Evolutionary conservation across 2,113 vertebrate species (phyloP), one percentile per base, ranked within the genome.

Genomic region (Silurus asotus): DNA sequence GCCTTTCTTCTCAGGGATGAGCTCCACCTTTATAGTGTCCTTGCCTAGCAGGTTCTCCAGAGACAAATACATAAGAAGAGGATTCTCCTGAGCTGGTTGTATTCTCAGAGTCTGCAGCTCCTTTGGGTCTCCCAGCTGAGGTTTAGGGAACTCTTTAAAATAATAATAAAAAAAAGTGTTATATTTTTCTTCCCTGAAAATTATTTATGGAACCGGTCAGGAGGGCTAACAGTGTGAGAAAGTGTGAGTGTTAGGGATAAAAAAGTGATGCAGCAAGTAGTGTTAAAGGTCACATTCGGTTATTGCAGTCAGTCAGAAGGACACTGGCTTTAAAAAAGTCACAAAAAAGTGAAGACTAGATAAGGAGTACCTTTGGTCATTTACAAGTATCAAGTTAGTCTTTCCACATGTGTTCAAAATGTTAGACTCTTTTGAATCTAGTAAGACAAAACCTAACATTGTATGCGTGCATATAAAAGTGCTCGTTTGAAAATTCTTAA

Each of bases 1-100:
- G 28, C 98, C 98, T 87, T 98, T 99, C 95, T 99, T 99, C 95
- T 99, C 97, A 0, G 97, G 98, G 76, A 97, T 97, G 78, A 99
- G 96, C 93, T 98, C 96, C 93, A 99, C 95, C 89, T 96, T 95
- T 86, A 99, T 95, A 0, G 92, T 93, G 77, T 99, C 97, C 65
- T 94, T 94, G 89, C 91, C 93, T 94, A 99, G 91, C 85, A 99
- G 94, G 82, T 96, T 95, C 87, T 94, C 94, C 59, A 99, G 93
- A 19, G 95, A 97, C 89, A 94, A 92, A 25, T 95, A 90, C 82
- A 99, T 90, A 76, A 95, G 93, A 89, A 99, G 93, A 1, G 94
- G 96, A 88, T 95, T 96, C 76, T 96, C 95, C 85, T 93, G 95
- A 15, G 94, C 92, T 8, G 91, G 89, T 95, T 97, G 96, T 96